Evolutionary conservation across 2,888 invertebrate genomes (phyloP).

Genomic region (Clitarchus hookeri): DNA sequence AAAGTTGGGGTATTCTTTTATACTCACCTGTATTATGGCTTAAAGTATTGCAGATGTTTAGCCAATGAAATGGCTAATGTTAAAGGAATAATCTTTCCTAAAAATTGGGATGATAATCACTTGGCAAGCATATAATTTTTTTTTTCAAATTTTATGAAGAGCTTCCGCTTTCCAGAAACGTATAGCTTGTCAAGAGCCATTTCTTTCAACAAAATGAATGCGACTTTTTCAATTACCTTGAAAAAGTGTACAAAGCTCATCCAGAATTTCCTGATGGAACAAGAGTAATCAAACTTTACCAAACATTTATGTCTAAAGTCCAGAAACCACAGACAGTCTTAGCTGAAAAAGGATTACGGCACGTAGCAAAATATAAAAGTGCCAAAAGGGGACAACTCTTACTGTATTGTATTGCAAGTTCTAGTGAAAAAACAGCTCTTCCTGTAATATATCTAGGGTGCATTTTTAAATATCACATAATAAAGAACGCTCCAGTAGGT

Average conservation of each 20-base stretch:
- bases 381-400: slow-evolving; percentile 50
- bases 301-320: too few relatives aligned
- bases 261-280: slow-evolving; percentile 43
- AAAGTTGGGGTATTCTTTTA: too few relatives aligned
- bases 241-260: slow-evolving; percentile 43
- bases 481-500: slow-evolving; percentile 50
- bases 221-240: slow-evolving; percentile 45
- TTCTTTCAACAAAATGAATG: slow-evolving; percentile 43
- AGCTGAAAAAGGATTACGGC: too few relatives aligned
- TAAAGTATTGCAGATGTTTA: too few relatives aligned
- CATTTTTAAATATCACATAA: slow-evolving; percentile 48
- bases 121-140: background rate
- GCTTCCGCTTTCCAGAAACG: slow-evolving; percentile 18
- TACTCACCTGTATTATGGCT: too few relatives aligned
- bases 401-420: slow-evolving; percentile 49
- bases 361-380: slow-evolving; percentile 49
- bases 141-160: slow-evolving; percentile 27
- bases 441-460: slow-evolving; percentile 51
- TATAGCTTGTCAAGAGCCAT: slow-evolving; percentile 33
- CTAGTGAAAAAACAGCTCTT: slow-evolving; percentile 48
- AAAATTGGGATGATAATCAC: background rate
- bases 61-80: too few relatives aligned
- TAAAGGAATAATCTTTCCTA: background rate
- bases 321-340: too few relatives aligned
- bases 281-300: slow-evolving; percentile 41